phyloP scores from a whole-genome alignment of 1,140 invertebrate species.

The Rhyacophila brunnea region DNA sequence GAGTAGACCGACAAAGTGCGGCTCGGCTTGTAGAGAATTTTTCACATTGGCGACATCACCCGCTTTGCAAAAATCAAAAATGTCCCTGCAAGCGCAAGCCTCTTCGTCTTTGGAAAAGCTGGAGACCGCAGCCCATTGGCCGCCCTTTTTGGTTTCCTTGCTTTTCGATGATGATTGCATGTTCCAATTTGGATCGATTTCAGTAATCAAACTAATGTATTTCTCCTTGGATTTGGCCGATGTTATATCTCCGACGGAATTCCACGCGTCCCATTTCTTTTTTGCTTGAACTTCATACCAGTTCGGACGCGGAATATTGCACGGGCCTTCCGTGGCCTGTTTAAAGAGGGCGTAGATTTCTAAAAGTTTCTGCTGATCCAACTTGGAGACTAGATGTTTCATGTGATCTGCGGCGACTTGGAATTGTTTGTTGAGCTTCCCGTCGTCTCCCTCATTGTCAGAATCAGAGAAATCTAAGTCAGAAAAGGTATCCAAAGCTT shows the following conservation, averaged over 20 bases:
- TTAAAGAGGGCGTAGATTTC: constrained; percentile 86
- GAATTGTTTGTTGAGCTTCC: constrained; percentile 52
- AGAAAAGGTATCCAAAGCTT: constrained; percentile 51
- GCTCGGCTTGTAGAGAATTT: constrained; percentile 46
- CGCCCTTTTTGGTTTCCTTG: constrained; percentile 37
- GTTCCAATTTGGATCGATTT: constrained; percentile 67
- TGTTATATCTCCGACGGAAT: constrained; percentile 67
- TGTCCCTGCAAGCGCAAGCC: constrained; percentile 60
- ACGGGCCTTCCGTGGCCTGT: constrained; percentile 77
- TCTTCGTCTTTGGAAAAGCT: constrained; percentile 56
- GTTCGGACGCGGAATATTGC: constrained; percentile 70
- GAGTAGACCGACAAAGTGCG: constrained; percentile 46
- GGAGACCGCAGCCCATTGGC: constrained; percentile 72
- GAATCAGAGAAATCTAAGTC: constrained; percentile 58
- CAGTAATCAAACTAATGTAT: constrained; percentile 71
- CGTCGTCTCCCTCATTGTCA: constrained; percentile 51
- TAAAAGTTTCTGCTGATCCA: constrained; percentile 67
- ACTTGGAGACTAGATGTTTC: constrained; percentile 57
- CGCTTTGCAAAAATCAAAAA: constrained; percentile 82
- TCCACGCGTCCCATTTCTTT: constrained; percentile 92
- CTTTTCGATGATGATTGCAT: constrained; percentile 36
- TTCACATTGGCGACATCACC: constrained; percentile 63
- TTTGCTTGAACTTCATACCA: constrained; percentile 81
- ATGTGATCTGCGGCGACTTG: constrained; percentile 68
- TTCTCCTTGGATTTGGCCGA: constrained; percentile 68